A percentile compares a stretch with the other conserved stretches of the same genome.
These are phyloP conservation scores for Eupithecia insigniata DNA, from an alignment of 2,888 invertebrate species.

Conservation along the genomic window DNA sequence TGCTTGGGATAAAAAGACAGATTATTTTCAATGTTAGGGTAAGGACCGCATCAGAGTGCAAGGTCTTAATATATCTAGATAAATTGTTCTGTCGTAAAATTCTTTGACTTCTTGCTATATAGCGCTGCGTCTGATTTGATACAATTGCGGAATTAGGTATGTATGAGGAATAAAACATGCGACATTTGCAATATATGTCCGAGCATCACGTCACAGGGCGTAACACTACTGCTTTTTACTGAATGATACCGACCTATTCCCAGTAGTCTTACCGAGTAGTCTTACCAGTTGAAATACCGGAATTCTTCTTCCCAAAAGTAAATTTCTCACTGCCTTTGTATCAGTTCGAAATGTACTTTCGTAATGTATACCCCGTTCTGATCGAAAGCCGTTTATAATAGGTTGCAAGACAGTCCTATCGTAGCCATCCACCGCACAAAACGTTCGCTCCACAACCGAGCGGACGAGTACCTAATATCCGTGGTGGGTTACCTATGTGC, in stretches of 20 bases:
- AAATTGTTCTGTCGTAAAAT: no score
- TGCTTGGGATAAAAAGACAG: neutral
- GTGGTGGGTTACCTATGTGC: constrained; percentile 78
- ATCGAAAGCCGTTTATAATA: neutral
- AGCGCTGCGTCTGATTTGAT: no score
- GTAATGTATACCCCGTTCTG: neutral
- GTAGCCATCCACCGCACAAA: constrained; percentile 45
- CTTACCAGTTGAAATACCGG: no score
- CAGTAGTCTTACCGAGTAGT: no score
- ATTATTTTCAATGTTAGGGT: neutral
- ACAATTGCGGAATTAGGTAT: no score
- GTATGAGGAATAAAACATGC: no score
- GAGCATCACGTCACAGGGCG: neutral
- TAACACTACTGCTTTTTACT: neutral
- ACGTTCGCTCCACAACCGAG: constrained; percentile 55
- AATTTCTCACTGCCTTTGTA: neutral
- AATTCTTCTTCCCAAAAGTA: no score
- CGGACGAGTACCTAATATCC: constrained; percentile 69
- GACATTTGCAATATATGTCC: neutral
- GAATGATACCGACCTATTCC: no score
- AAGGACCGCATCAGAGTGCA: neutral
- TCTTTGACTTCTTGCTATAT: no score
- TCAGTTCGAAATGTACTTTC: neutral
- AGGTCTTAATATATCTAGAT: no score
- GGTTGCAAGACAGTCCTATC: neutral